Conservation (phyloP, 2,888 invertebrate species). For the Gasteruption jaculator region DNA sequence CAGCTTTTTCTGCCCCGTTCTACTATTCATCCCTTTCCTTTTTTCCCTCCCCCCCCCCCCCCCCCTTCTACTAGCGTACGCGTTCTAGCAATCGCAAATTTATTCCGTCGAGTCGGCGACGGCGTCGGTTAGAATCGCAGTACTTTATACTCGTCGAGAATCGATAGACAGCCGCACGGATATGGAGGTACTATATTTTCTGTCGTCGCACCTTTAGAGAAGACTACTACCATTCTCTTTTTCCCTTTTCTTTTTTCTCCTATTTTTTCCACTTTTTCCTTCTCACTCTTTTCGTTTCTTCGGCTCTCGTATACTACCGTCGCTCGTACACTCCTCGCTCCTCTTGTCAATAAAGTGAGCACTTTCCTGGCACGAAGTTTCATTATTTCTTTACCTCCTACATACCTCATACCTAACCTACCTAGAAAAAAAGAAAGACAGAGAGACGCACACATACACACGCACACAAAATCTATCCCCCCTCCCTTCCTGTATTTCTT, state of each 20-base stretch:
- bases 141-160: constrained; percentile 44
- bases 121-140: constrained; percentile 39
- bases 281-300: constrained; percentile 17
- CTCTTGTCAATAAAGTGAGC: constrained; percentile 43
- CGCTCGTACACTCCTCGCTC: constrained; percentile 23
- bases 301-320: constrained; percentile 17
- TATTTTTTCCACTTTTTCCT: constrained; percentile 4
- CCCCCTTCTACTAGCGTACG: constrained; percentile 35
- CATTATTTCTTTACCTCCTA: constrained; percentile 41
- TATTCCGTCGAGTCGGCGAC: constrained; percentile 45
- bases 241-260: constrained; percentile 23
- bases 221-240: constrained; percentile 24
- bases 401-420: no score
- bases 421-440: no score
- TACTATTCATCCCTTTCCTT: constrained; percentile 22
- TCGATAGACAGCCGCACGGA: constrained; percentile 35
- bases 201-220: constrained; percentile 33
- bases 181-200: constrained; percentile 38
- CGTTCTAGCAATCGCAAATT: constrained; percentile 46
- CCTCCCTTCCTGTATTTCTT: no score
- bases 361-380: constrained; percentile 39
- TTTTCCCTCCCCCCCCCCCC: constrained; percentile 20
- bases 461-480: no score
- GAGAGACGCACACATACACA: no score
- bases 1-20: constrained; percentile 22